phyloP scores from a whole-genome alignment of 2,113 vertebrate genomes.

The Paedocypris sp. region DNA sequence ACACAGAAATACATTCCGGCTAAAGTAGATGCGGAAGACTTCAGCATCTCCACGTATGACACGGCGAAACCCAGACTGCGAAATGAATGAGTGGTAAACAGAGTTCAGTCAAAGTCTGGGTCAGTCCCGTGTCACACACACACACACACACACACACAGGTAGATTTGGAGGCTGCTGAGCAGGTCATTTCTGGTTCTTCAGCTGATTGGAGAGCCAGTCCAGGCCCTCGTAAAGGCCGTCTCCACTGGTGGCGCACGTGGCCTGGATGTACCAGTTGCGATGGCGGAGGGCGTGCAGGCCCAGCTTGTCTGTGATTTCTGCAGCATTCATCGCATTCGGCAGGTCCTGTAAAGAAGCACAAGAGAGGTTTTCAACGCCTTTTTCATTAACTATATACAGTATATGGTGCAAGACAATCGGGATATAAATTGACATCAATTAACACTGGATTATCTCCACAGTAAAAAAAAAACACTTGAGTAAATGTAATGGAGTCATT shows the following conservation, averaged over 20 bases:
- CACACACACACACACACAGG: slow-evolving; percentile 41
- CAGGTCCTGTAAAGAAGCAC: slow-evolving; percentile 61
- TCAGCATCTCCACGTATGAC: slow-evolving; percentile 33
- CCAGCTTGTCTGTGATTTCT: slow-evolving; percentile 78
- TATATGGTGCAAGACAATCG: too few relatives aligned
- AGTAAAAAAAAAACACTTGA: too few relatives aligned
- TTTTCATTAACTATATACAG: too few relatives aligned
- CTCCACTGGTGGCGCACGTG: slow-evolving; percentile 73
- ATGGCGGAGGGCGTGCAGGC: slow-evolving; percentile 63
- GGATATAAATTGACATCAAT: too few relatives aligned
- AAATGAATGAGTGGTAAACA: slow-evolving; percentile 31
- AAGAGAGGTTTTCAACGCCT: background rate
- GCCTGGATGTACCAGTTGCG: slow-evolving; percentile 81
- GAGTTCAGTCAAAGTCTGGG: slow-evolving; percentile 32
- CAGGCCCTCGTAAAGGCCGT: slow-evolving; percentile 54
- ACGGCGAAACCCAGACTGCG: slow-evolving; percentile 54
- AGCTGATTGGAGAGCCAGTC: slow-evolving; percentile 79
- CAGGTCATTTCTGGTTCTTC: slow-evolving; percentile 70
- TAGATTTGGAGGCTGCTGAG: slow-evolving; percentile 21
- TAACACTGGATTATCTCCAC: too few relatives aligned
- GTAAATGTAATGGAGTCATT: too few relatives aligned
- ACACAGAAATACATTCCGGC: slow-evolving; percentile 42
- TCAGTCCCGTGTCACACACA: slow-evolving; percentile 41
- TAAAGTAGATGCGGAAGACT: slow-evolving; percentile 37
- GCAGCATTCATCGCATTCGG: slow-evolving; percentile 77